Conservation (phyloP, 2,888 invertebrate genomes). For the Drosophila mimetica region DNA sequence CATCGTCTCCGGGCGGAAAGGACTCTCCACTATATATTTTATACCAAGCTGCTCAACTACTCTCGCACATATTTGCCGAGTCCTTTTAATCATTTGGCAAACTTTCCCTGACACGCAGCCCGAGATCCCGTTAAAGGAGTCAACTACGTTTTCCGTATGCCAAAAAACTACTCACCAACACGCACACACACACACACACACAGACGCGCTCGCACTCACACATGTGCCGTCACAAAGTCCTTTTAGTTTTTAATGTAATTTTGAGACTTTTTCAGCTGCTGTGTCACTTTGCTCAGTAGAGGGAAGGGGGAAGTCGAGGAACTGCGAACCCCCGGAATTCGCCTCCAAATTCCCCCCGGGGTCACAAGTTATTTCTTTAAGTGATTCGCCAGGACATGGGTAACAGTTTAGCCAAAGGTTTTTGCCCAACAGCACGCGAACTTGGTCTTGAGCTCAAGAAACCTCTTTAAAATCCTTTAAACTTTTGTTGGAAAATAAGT, state of each 20-base stretch:
- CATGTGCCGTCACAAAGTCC: conserved; percentile 46
- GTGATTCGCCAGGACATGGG: conserved; percentile 29
- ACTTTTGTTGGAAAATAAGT: too few relatives aligned
- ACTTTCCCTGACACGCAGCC: conserved; percentile 76
- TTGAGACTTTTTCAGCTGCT: conserved; percentile 64
- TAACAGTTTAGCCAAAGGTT: conserved; percentile 6
- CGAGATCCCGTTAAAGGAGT: conserved; percentile 54
- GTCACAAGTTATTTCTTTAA: conserved; percentile 39
- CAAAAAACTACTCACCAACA: conserved; percentile 59
- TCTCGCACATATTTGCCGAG: conserved; percentile 51
- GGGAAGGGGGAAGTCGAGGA: background rate
- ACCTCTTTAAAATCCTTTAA: background rate
- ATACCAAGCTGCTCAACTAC: conserved; percentile 20
- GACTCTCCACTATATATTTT: conserved; percentile 51
- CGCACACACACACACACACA: conserved; percentile 9
- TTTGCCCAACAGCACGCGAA: conserved; percentile 1
- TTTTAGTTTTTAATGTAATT: conserved; percentile 79
- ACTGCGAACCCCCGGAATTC: background rate
- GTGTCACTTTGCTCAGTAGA: conserved; percentile 59
- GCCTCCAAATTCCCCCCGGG: background rate
- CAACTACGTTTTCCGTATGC: conserved; percentile 76
- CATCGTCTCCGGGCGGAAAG: conserved; percentile 56
- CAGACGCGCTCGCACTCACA: background rate
- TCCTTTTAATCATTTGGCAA: conserved; percentile 81
- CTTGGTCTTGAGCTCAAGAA: background rate